Conservation (phyloP, 2,113 vertebrate species). For the Cavia aperea region DNA sequence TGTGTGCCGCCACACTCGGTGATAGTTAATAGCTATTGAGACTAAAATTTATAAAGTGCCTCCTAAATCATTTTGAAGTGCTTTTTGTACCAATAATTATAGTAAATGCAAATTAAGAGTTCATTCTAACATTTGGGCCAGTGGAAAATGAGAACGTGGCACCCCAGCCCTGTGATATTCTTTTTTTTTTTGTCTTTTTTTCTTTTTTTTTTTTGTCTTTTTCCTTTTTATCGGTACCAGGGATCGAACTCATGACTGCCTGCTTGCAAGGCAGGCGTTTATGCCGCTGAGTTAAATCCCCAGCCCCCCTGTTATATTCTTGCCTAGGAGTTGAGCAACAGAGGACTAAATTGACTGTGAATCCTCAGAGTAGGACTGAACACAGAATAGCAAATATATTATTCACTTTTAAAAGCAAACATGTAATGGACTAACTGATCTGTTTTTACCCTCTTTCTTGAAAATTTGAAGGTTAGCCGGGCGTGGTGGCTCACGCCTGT, state of each 20-base stretch:
- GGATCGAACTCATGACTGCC: too few species aligned
- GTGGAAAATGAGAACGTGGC: background rate
- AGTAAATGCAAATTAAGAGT: background rate
- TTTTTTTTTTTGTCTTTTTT: background rate
- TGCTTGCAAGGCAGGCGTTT: too few species aligned
- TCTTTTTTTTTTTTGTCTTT: too few species aligned
- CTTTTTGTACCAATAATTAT: background rate
- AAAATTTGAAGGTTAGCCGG: background rate
- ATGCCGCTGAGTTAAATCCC: too few species aligned
- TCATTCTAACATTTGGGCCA: background rate
- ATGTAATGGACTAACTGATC: background rate
- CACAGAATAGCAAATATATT: background rate
- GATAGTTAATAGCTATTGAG: background rate
- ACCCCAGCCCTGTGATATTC: background rate
- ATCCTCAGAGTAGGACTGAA: background rate
- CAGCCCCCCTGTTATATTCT: background rate
- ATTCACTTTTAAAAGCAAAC: background rate
- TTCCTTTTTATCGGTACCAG: too few species aligned
- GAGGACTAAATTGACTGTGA: conserved; percentile 15
- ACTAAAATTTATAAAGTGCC: background rate
- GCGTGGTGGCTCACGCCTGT: too few species aligned
- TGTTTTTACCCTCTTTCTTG: conserved; percentile 7
- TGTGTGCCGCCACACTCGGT: background rate
- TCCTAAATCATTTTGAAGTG: conserved; percentile 15
- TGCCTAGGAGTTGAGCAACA: conserved; percentile 1